These are phyloP conservation scores for Lithobates sylvaticus DNA, from an alignment of 2,797 vertebrate species.

Conservation along the genomic window DNA sequence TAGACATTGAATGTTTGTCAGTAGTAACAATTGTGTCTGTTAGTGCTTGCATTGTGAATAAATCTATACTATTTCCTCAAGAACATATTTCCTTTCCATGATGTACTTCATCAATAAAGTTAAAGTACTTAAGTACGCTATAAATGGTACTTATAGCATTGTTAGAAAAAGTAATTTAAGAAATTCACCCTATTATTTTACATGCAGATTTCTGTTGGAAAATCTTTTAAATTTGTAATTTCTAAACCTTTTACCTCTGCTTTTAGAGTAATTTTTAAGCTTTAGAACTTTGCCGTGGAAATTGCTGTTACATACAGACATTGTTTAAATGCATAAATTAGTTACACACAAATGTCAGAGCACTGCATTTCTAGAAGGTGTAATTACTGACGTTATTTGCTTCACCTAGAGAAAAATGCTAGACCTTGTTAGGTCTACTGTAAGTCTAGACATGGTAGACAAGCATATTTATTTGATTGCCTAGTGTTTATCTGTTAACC, in stretches of 20 bases:
- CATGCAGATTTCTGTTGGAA: background rate
- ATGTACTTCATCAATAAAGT: too few relatives aligned
- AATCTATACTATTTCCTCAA: background rate
- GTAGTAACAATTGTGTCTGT: background rate
- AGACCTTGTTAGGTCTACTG: too few relatives aligned
- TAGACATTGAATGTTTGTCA: background rate
- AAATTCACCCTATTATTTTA: background rate
- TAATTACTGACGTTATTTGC: background rate
- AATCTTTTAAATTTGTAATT: background rate
- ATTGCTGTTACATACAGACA: background rate
- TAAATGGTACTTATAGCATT: background rate
- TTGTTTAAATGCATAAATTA: background rate
- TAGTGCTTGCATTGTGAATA: background rate
- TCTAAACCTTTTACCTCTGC: background rate
- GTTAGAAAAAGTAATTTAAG: background rate
- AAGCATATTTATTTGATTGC: too few relatives aligned
- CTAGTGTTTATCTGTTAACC: too few relatives aligned
- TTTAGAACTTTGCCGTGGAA: background rate
- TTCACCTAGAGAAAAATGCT: background rate
- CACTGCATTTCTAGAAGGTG: background rate
- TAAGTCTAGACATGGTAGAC: background rate
- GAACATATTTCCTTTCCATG: too few relatives aligned
- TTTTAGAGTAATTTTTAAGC: background rate
- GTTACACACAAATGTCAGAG: background rate
- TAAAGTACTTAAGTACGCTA: background rate